Base-by-base conservation (phyloP, 2,797 vertebrate genomes). In the Pipistrellus nathusii region DNA sequence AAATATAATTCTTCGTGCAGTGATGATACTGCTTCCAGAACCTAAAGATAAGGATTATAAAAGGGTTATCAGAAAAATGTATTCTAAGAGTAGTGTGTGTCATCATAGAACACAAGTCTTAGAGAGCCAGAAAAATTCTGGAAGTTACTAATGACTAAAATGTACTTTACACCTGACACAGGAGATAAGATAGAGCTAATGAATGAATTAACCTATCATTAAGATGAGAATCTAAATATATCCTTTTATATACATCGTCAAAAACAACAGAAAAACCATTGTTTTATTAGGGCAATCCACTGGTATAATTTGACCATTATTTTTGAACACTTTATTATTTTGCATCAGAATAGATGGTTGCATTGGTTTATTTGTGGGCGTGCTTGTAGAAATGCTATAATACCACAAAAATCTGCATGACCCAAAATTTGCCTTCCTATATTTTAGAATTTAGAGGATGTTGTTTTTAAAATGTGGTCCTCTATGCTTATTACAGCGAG, bases 31-130 rank as follows among this genome's bases (percentile, higher is more conserved):
- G 88, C 69, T 80, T 93, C 92, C 86, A 94, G 77, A 95, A 94
- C 96, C 95, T 96, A 18, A 93, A 88, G 78, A 86, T 48, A 96
- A 94, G 69, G 82, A 71, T 91, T 55, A 85, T 41, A 55, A 87
- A 71, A 95, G 32, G 27, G 23, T 88, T 84, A 69, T 53, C 59
- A 94, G 59, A 51, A 80, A 96, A 90, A 85, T 6, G 20, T 71
- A 82, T 73, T 93, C 77, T 84, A 41, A 44, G 94, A 94, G 55
- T 82, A 95, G 93, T 53, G 68, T 85, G 88, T 95, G 94, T 93
- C 44, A 95, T 85, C 59, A 95, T 90, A 97, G 96, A 95, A 96
- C 94, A 90, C 96, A 96, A 97, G 97, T 97, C 97, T 94, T 95
- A 44, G 44, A 96, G 77, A 95, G 94, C 81, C 91, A 95, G 75